A percentile compares a stretch with the other conserved stretches of the same genome.
These are phyloP conservation scores for Aphaenogaster rudis DNA, from an alignment of 1,140 invertebrate species.

Conservation along the genomic window DNA sequence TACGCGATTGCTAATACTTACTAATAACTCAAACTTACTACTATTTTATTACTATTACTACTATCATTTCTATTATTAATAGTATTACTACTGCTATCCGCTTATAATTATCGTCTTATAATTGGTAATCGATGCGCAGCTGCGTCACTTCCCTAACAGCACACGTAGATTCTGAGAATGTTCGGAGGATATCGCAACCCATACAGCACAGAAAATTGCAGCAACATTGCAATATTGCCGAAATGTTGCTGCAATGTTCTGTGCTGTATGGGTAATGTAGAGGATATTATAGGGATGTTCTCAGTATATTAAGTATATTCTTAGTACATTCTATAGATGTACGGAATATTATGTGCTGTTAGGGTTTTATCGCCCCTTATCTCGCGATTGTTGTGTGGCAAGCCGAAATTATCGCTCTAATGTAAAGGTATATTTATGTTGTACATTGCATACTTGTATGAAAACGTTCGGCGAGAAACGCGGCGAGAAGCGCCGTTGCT, in stretches of 20 bases:
- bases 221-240: no score
- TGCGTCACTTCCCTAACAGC: conserved; percentile 1
- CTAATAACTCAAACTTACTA: conserved; percentile 68
- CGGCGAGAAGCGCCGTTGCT: neutral
- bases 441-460: conserved; percentile 10
- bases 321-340: no score
- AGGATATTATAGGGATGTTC: no score
- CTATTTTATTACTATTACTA: conserved; percentile 70
- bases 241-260: no score
- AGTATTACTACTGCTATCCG: conserved; percentile 50
- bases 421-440: conserved; percentile 48
- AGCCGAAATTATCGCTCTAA: conserved; percentile 43
- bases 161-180: no score
- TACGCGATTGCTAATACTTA: conserved; percentile 78
- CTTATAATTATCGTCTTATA: conserved; percentile 32
- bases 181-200: no score
- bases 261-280: no score
- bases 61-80: conserved; percentile 69
- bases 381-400: conserved; percentile 54
- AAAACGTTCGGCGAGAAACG: neutral
- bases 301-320: no score
- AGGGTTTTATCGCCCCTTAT: conserved; percentile 48
- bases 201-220: no score
- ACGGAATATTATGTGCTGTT: no score
- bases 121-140: conserved; percentile 22